Conservation (phyloP, 2,113 vertebrate genomes). For the Sarotherodon lohbergeri region DNA sequence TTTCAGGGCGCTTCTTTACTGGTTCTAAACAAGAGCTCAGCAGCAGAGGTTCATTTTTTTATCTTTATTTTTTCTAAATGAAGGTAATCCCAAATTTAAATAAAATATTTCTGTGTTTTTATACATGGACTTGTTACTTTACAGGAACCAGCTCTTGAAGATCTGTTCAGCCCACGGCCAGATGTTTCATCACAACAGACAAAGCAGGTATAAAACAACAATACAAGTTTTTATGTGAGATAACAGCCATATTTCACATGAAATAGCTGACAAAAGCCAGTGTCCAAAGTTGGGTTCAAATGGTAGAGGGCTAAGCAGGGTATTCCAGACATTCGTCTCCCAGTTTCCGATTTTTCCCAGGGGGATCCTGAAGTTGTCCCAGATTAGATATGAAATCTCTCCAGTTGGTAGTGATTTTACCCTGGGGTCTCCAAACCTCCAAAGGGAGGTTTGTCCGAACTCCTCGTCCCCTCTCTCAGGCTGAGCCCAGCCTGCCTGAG, state of each 20-base stretch:
- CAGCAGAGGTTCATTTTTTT: slow-evolving; percentile 9
- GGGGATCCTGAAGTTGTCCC: neutral
- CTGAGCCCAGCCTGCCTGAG: neutral
- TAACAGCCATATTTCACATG: neutral
- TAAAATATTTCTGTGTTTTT: neutral
- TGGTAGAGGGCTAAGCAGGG: neutral
- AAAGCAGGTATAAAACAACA: slow-evolving; percentile 7
- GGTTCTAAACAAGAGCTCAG: slow-evolving; percentile 3
- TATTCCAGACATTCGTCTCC: too few relatives aligned
- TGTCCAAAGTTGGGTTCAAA: neutral
- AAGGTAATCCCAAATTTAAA: neutral
- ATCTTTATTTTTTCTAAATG: neutral
- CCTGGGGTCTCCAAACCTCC: neutral
- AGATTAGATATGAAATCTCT: neutral
- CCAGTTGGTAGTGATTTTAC: neutral
- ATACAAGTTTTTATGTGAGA: neutral
- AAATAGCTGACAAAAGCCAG: neutral
- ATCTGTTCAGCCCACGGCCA: slow-evolving; percentile 6
- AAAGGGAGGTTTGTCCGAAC: neutral
- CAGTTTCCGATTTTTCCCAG: neutral
- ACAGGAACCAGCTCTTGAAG: slow-evolving; percentile 1
- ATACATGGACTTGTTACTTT: neutral
- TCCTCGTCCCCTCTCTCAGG: neutral
- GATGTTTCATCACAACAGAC: neutral
- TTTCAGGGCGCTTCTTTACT: slow-evolving; percentile 17